Evolutionary conservation across 2,888 invertebrate genomes (phyloP), one percentile per base, ranked within the genome.

Genomic region (Calameuta pallipes): DNA sequence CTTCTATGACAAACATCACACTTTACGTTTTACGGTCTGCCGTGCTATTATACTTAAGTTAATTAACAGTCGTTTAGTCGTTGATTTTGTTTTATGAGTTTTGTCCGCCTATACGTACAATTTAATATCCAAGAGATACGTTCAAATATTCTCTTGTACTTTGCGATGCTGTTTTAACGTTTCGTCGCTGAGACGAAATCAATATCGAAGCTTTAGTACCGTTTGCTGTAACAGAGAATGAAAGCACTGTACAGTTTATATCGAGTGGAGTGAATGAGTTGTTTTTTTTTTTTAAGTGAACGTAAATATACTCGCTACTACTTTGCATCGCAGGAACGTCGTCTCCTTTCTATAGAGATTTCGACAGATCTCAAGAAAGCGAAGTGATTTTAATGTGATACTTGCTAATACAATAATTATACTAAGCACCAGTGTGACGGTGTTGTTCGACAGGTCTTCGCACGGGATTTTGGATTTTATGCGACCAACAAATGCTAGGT

Each of bases 391-490:
- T 30, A 23, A 68, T 30, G 33, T 36, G 68, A 78, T 56, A 75
- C 79, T 76, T 75, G 82, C 85, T 85, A 85, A 85, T 85, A 76
- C 81, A 86, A 86, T 85, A 85, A 87, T 85, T 82, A 79, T 83
- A 84, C 85, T 87, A 87, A 87, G 84, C 85, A 85, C 83, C 82
- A 85, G 84, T 87, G 84, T 87, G 87, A 86, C 85, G 86, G 83
- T 88, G 84, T 88, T 87, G 86, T 86, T 84, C 86, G 87, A 87
- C 89, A 90, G 90, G 89, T 89, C 89, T 90, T 88, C 87, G 83
- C 89, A 84, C 87, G 86, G 87, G 89, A 89, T 86, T 89, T 87
- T 84, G 90, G 90, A 90, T 86, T 88, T 84, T 87, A 82, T 73
- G 85, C 89, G 79, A 86, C 87, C 84, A 88, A 88, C 87, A 86